These are phyloP conservation scores for Cheilosia scutellata DNA, from an alignment of 2,888 invertebrate species.

Conservation along the genomic window DNA sequence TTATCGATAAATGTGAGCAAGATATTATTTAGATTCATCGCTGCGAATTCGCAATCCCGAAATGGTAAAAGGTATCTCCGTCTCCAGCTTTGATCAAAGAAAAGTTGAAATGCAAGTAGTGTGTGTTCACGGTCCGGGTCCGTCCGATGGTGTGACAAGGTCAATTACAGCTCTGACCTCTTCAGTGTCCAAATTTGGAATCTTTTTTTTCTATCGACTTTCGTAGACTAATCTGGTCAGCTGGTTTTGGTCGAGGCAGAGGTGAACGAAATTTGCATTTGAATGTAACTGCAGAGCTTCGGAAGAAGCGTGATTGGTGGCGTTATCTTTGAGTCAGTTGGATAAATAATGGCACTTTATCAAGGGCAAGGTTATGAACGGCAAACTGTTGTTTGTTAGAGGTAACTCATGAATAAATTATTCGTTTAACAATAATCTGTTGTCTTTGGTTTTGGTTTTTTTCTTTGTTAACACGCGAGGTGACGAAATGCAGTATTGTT, in stretches of 20 bases:
- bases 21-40: background rate
- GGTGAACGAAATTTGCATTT: slow-evolving; percentile 38
- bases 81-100: background rate
- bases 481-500: slow-evolving; percentile 33
- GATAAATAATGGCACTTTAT: slow-evolving; percentile 61
- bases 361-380: slow-evolving; percentile 64
- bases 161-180: slow-evolving; percentile 58
- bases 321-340: slow-evolving; percentile 36
- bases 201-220: slow-evolving; percentile 29
- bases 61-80: background rate
- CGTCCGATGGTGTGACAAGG: slow-evolving; percentile 22
- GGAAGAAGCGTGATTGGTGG: slow-evolving; percentile 24
- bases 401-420: slow-evolving; percentile 41
- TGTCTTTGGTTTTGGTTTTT: slow-evolving; percentile 16
- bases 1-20: background rate
- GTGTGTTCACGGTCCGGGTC: slow-evolving; percentile 3
- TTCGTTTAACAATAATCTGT: slow-evolving; percentile 35
- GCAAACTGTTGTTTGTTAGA: slow-evolving; percentile 16
- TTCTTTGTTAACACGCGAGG: background rate
- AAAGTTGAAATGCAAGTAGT: slow-evolving; percentile 2
- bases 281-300: slow-evolving; percentile 30
- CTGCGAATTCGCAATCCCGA: too few species aligned
- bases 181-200: slow-evolving; percentile 41
- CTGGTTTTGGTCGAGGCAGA: background rate
- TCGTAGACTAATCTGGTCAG: slow-evolving; percentile 15